Base-by-base conservation (phyloP, 2,113 vertebrate genomes). In the Lophius piscatorius region DNA sequence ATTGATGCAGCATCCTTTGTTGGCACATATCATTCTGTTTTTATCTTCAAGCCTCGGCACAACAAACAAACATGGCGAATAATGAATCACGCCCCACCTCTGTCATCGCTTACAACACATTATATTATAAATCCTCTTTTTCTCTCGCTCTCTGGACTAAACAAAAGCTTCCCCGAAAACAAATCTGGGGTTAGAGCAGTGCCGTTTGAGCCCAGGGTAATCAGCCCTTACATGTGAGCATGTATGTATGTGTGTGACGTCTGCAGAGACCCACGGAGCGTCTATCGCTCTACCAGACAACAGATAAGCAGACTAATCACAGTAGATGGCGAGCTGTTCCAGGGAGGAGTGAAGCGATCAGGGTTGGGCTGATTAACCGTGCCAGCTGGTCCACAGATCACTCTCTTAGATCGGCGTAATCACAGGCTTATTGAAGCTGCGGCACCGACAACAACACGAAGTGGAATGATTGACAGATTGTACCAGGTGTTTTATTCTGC, bases 291-390 rank as follows among this genome's bases (percentile, higher is more conserved):
- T 58, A 59, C 44, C 70, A 60, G 45, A 21, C 56, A 36, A 45
- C 75, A 77, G 76, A 78, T 87, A 80, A 84, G 66, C 75, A 54
- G 52, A 68, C 60, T 78, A 80, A 85, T 86, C 81, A 82, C 38
- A 48, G 64, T 60, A 13, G 63, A 69, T 77, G 69, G 59, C 68
- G 86, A 71, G 77, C 80, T 78, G 83, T 58, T 86, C 62, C 62
- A 76, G 62, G 62, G 35, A 62, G 58, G 60, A 78, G 77, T 67
- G 70, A 78, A 66, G 73, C 6, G 72, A 83, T 78, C 80, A 69
- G 76, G 76, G 64, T 61, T 64, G 49, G 67, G 79, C 67, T 83
- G 83, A 84, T 84, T 83, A 79, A 80, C 75, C 23, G 49, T 58
- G 65, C 77, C 85, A 76, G 84, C 77, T 82, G 76, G 38, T 80